Conservation (phyloP, 2,113 vertebrate genomes). For the Notarius lentiginosus region DNA sequence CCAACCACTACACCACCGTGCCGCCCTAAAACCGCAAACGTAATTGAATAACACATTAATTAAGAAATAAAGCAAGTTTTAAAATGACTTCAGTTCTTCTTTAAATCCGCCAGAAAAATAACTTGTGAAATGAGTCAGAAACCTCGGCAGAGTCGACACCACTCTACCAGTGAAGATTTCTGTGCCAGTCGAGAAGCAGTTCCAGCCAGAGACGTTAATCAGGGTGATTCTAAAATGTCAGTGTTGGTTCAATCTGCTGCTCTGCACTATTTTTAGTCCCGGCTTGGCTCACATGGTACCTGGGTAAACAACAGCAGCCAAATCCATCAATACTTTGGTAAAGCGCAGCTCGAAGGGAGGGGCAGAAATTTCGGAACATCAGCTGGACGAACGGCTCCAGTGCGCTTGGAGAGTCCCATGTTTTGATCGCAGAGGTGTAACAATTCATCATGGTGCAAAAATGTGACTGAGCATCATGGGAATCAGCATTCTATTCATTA, state of each 20-base stretch:
- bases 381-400: too few relatives aligned
- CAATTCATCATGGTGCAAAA: background rate
- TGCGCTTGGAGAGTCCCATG: background rate
- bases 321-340: background rate
- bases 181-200: background rate
- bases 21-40: too few relatives aligned
- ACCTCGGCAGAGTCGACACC: background rate
- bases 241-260: background rate
- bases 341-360: too few relatives aligned
- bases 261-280: slow-evolving; percentile 4
- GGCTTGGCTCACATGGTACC: background rate
- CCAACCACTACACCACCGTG: too few relatives aligned
- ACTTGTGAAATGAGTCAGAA: background rate
- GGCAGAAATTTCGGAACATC: too few relatives aligned
- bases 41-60: too few relatives aligned
- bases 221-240: background rate
- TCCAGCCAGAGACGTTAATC: background rate
- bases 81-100: too few relatives aligned
- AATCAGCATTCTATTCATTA: background rate
- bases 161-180: background rate
- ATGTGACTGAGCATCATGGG: background rate
- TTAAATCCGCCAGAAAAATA: background rate
- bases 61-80: too few relatives aligned
- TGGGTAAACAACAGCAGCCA: background rate
- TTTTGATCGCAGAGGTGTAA: background rate